Percentiles rank a stretch among this genome's conserved stretches.
Conservation (phyloP, 1,140 invertebrate genomes). For the Solenopsis invicta region DNA sequence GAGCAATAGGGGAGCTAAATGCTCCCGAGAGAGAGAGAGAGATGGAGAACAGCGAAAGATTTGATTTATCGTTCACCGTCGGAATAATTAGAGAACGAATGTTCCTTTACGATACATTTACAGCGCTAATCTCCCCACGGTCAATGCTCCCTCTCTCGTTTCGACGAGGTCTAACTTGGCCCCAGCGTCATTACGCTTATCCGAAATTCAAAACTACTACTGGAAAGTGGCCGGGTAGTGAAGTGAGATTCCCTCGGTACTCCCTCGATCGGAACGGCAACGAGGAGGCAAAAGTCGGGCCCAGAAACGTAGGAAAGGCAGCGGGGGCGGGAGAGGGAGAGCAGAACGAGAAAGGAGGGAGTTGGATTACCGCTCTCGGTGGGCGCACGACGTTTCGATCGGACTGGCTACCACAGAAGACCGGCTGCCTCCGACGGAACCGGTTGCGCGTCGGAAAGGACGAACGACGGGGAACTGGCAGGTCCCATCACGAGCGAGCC, state of each 20-base stretch:
- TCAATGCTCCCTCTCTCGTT: not conserved
- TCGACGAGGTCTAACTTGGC: not conserved
- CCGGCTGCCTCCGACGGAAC: slow-evolving; percentile 78
- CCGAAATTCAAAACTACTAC: slow-evolving; percentile 14
- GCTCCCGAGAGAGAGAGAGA: slow-evolving; percentile 39
- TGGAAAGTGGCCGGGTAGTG: slow-evolving; percentile 22
- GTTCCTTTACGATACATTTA: not conserved
- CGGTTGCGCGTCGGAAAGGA: slow-evolving; percentile 67
- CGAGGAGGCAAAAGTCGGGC: not conserved
- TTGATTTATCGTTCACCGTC: slow-evolving; percentile 5
- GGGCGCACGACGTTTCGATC: slow-evolving; percentile 67
- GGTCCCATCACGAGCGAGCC: slow-evolving; percentile 4
- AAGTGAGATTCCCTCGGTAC: slow-evolving; percentile 18
- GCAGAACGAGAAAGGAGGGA: slow-evolving; percentile 35
- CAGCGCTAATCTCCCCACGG: not conserved
- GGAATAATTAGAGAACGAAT: not conserved
- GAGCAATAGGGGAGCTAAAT: slow-evolving; percentile 26
- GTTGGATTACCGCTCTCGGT: slow-evolving; percentile 56
- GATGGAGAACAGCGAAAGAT: slow-evolving; percentile 7
- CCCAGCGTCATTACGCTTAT: not conserved
- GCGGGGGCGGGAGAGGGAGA: not conserved
- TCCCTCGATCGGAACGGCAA: not conserved
- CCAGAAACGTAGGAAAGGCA: not conserved
- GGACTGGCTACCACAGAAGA: slow-evolving; percentile 78
- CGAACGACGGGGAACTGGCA: slow-evolving; percentile 34